These are phyloP conservation scores for Myotis yumanensis DNA, from an alignment of 2,113 vertebrate genomes.

Conservation along the genomic window DNA sequence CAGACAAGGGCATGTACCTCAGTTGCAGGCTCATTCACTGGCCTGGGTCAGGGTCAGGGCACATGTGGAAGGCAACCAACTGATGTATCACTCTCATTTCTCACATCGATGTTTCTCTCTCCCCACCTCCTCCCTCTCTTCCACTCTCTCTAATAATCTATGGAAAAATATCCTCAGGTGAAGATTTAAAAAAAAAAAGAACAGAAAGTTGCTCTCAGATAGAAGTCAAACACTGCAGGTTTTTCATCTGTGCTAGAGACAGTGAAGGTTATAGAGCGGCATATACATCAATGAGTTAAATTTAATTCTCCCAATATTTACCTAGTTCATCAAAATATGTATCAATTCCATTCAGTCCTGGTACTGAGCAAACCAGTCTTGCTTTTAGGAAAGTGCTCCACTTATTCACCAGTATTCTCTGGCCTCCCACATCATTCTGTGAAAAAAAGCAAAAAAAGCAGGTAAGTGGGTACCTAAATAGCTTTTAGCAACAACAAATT, in stretches of 20 bases:
- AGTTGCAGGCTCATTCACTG: too few relatives aligned
- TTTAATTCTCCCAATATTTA: constrained; percentile 75
- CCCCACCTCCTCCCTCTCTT: too few relatives aligned
- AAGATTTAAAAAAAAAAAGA: neutral
- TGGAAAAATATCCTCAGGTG: too few relatives aligned
- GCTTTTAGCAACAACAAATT: neutral
- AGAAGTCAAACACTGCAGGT: neutral
- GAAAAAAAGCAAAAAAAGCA: neutral
- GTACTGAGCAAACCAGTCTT: constrained; percentile 94
- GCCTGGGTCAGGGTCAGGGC: too few relatives aligned
- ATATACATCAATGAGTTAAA: neutral
- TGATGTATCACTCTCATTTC: too few relatives aligned
- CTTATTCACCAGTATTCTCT: constrained; percentile 95
- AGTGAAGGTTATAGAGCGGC: neutral
- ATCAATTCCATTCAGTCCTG: constrained; percentile 93
- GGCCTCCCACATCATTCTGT: constrained; percentile 97
- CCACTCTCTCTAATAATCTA: too few relatives aligned
- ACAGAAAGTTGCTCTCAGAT: neutral
- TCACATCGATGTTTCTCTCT: too few relatives aligned
- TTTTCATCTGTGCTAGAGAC: neutral
- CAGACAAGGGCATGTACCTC: too few relatives aligned
- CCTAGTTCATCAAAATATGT: constrained; percentile 97
- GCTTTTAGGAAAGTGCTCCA: constrained; percentile 97
- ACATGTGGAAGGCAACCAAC: too few relatives aligned
- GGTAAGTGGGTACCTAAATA: neutral